Conservation (phyloP, 2,888 invertebrate species). For the Acrobasis consociella region DNA sequence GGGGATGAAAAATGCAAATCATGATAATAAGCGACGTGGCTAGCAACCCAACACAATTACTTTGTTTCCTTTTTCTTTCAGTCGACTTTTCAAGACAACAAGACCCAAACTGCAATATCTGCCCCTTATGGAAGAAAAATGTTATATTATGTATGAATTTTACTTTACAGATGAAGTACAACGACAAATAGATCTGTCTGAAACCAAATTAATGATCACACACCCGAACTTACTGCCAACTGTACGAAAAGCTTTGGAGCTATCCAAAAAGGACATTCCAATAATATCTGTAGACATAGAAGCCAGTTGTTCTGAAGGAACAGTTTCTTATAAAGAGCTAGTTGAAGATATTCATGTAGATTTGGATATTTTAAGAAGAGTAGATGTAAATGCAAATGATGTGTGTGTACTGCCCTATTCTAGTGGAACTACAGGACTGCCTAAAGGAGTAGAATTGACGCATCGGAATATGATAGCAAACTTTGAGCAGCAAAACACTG, state of each 20-base stretch:
- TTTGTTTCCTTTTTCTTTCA: too few species aligned
- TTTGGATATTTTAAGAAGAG: slow-evolving; percentile 67
- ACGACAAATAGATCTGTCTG: slow-evolving; percentile 82
- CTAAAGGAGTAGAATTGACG: slow-evolving; percentile 88
- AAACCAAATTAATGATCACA: slow-evolving; percentile 84
- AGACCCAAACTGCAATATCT: too few species aligned
- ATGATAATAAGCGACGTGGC: too few species aligned
- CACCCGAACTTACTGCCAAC: slow-evolving; percentile 76
- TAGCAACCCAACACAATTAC: too few species aligned
- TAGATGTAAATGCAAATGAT: slow-evolving; percentile 74
- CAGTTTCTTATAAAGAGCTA: slow-evolving; percentile 84
- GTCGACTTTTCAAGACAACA: too few species aligned
- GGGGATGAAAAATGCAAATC: too few species aligned
- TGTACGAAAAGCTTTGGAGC: slow-evolving; percentile 69
- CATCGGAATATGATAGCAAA: slow-evolving; percentile 82
- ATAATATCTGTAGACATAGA: slow-evolving; percentile 68
- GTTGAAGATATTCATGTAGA: slow-evolving; percentile 73
- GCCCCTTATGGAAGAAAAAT: neutral
- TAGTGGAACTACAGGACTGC: slow-evolving; percentile 92
- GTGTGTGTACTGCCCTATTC: slow-evolving; percentile 89
- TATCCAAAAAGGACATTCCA: slow-evolving; percentile 69
- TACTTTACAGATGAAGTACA: slow-evolving; percentile 85
- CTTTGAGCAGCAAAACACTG: slow-evolving; percentile 58
- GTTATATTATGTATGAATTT: neutral
- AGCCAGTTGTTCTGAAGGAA: slow-evolving; percentile 65